A percentile compares a stretch with the other conserved stretches of the same genome.
These are phyloP conservation scores for Trematomus bernacchii DNA, from an alignment of 2,797 vertebrate species.

Conservation along the genomic window DNA sequence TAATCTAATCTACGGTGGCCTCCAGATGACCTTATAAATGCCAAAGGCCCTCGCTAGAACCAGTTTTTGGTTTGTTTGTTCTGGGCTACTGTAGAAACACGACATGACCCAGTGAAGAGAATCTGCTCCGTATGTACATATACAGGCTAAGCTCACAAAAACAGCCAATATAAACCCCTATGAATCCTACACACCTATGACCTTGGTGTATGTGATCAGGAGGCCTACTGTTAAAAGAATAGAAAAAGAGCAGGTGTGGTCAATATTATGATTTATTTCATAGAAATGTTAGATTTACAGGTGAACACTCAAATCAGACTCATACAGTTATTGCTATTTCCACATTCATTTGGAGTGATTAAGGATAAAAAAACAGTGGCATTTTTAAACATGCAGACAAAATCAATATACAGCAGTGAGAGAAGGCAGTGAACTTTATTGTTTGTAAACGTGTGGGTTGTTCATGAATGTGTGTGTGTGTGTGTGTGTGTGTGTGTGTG, in stretches of 20 bases:
- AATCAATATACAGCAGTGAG: slow-evolving; percentile 40
- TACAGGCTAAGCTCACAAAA: too few species aligned
- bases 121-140: too few species aligned
- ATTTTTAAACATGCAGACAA: slow-evolving; percentile 47
- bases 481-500: background rate
- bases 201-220: background rate
- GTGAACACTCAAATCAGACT: slow-evolving; percentile 38
- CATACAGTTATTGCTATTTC: background rate
- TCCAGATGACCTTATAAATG: too few species aligned
- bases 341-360: slow-evolving; percentile 31
- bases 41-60: too few species aligned
- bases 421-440: slow-evolving; percentile 49
- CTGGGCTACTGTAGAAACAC: too few species aligned
- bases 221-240: background rate
- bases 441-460: slow-evolving; percentile 41
- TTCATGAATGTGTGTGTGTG: background rate
- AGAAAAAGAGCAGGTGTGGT: background rate
- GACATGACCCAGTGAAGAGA: too few species aligned
- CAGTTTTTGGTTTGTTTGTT: too few species aligned
- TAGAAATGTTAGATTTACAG: background rate
- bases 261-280: slow-evolving; percentile 44
- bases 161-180: too few species aligned
- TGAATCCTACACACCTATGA: too few species aligned
- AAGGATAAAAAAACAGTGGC: background rate
- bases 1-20: too few species aligned